phyloP scores from a whole-genome alignment of 2,888 invertebrate species.

The Acleris laterana region DNA sequence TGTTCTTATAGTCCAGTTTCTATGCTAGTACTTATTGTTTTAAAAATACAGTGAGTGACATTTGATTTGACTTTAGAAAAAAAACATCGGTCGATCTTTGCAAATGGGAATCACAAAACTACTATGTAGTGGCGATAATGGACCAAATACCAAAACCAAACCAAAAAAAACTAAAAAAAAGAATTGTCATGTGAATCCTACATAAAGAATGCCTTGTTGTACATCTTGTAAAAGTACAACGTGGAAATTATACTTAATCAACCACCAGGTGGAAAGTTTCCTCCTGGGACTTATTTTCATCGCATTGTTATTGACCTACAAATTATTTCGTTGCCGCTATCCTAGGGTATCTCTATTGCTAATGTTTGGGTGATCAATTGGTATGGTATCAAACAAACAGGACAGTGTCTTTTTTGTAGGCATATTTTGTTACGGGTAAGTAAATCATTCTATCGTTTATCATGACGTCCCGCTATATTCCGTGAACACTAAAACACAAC shows the following conservation, averaged over 20 bases:
- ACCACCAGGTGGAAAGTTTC: conserved; percentile 10
- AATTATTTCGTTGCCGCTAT: conserved; percentile 15
- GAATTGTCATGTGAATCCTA: conserved; percentile 49
- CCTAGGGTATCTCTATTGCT: background rate
- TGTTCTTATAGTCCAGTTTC: too few species aligned
- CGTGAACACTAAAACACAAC: too few species aligned
- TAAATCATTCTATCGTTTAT: too few species aligned
- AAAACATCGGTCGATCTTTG: too few species aligned
- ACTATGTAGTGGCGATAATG: too few species aligned
- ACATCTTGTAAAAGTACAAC: conserved; percentile 22
- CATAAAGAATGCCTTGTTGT: conserved; percentile 30
- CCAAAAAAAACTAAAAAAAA: conserved; percentile 44
- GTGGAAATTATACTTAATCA: conserved; percentile 6
- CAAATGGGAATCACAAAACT: too few species aligned
- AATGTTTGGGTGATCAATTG: too few species aligned
- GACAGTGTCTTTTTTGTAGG: too few species aligned
- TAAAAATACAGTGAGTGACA: background rate
- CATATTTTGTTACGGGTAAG: too few species aligned
- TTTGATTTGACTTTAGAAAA: background rate
- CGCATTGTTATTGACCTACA: conserved; percentile 14
- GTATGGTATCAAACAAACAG: too few species aligned
- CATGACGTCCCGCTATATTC: too few species aligned
- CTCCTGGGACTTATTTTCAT: conserved; percentile 13
- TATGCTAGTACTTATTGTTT: too few species aligned
- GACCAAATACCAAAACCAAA: conserved; percentile 1